Evolutionary conservation across 2,113 vertebrate genomes (phyloP).

Genomic region (Cettia cetti): DNA sequence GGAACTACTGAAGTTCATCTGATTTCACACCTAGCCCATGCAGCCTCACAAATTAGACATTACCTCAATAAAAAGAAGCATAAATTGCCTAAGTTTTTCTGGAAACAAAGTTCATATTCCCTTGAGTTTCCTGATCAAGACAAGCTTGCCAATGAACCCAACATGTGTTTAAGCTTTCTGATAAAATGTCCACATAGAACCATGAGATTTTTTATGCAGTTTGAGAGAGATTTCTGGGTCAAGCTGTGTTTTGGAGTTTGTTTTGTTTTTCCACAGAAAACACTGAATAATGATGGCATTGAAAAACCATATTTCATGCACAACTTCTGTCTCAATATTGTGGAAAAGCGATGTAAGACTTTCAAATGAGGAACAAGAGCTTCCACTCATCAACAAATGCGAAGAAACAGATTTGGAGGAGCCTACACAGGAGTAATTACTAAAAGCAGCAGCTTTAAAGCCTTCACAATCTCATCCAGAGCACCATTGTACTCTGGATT

Average conservation of each 20-base stretch:
- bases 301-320: not conserved
- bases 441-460: not conserved
- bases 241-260: not conserved
- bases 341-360: not conserved
- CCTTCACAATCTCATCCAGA: not conserved
- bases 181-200: not conserved
- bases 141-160: not conserved
- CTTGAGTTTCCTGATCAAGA: not conserved
- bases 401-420: not conserved
- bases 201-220: not conserved
- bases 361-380: not conserved
- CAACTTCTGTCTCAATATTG: not conserved
- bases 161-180: fast-evolving
- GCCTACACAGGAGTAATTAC: not conserved
- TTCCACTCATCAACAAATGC: not conserved
- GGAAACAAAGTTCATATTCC: not conserved
- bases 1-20: conserved; percentile 45
- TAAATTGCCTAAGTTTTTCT: not conserved
- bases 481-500: not conserved
- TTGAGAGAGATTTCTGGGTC: not conserved
- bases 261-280: not conserved
- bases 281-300: not conserved
- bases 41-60: conserved; percentile 16
- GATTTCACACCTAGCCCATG: conserved; percentile 58
- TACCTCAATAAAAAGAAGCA: not conserved